Evolutionary conservation across 2,797 vertebrate genomes (phyloP), one percentile per base, ranked within the genome.

Genomic region (Mus minutoides): DNA sequence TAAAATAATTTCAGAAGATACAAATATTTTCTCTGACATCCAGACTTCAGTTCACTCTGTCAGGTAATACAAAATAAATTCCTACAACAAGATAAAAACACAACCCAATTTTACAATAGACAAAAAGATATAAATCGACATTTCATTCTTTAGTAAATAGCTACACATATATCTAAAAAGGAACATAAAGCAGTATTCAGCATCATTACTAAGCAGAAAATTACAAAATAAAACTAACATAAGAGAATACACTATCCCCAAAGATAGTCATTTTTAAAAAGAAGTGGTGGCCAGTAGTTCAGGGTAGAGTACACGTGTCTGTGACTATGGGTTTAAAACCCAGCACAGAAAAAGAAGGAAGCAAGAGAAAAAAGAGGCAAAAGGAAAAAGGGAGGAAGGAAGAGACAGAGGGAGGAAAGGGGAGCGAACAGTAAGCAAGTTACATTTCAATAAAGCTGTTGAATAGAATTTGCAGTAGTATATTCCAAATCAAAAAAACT

Each of bases 141-240:
- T 40, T 82, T 82, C 13, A 60, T 56, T 40, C 40, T 76, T 76
- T 76, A 76, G 40, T 76, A 73, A 91, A 54, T n/a, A 79, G 14
- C 87, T 49, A 90, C 0, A 79, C 10, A 10, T 75, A 76, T 73
- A 43, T 54, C 56, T 60, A 10, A 92, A n/a, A n/a, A 87, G 49
- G 31, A 56, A 75, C 31, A 79, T 67, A 37, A 56, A n/a, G 52
- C 31, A 52, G 34, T n/a, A 19, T 34, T 56, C 34, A 91, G 69
- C 34, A 82, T 93, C 49, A 93, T 43, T 37, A 78, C 40, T 52
- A 71, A 78, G 60, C n/a, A 95, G 43, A 78, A 78, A 90, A 87
- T 76, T 56, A 64, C 7, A 92, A 84, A 92, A 73, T 49, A n/a
- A 92, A 92, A 77, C 40, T 52, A 88, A 22, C 19, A 26, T 58